phyloP scores from a whole-genome alignment of 2,888 invertebrate species.

The Lithophane socia region DNA sequence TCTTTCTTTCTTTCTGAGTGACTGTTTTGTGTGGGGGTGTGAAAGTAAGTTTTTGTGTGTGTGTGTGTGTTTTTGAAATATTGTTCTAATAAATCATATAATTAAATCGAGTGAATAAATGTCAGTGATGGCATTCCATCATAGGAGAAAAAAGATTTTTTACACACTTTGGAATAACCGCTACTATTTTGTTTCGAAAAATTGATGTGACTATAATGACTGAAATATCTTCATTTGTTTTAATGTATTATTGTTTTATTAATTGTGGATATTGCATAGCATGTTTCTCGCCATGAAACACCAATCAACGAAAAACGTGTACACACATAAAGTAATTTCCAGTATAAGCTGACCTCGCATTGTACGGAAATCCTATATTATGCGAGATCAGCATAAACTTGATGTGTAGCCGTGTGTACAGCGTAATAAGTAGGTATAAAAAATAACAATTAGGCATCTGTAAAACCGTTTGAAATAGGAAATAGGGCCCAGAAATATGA shows the following conservation, averaged over 20 bases:
- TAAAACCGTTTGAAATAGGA: neutral
- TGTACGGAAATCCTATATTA: too few species aligned
- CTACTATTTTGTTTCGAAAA: neutral
- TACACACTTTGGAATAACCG: neutral
- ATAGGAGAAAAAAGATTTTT: neutral
- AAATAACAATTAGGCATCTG: neutral
- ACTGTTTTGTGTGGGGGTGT: too few species aligned
- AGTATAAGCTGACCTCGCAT: too few species aligned
- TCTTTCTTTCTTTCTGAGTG: too few species aligned
- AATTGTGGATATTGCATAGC: neutral
- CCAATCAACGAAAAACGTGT: neutral
- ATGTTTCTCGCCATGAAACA: neutral
- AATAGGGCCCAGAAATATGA: neutral
- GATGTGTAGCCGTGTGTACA: too few species aligned
- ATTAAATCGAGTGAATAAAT: too few species aligned
- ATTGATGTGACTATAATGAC: neutral
- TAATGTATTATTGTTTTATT: neutral
- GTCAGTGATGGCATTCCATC: neutral
- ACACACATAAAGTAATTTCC: too few species aligned
- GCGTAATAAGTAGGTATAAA: neutral
- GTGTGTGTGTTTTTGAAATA: too few species aligned
- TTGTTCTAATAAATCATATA: too few species aligned
- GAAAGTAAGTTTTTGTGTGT: too few species aligned
- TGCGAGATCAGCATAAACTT: too few species aligned
- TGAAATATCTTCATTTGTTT: neutral